These are phyloP conservation scores for Drosophila ironensis DNA, from an alignment of 1,140 invertebrate genomes.

Conservation along the genomic window DNA sequence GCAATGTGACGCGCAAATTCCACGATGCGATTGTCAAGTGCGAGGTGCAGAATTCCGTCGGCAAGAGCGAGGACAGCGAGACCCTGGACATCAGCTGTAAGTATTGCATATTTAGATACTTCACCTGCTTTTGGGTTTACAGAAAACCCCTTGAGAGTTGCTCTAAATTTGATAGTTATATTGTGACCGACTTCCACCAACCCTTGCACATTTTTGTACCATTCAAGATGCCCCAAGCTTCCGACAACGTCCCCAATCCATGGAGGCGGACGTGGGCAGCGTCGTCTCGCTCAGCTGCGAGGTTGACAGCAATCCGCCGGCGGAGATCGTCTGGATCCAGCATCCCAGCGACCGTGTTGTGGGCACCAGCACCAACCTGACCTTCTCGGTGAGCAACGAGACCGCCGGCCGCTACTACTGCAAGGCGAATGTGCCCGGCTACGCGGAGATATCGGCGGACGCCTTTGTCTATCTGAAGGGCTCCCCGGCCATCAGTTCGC, in stretches of 20 bases:
- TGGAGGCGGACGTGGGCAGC: slow-evolving; percentile 87
- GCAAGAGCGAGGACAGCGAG: slow-evolving; percentile 89
- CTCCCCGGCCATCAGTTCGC: slow-evolving; percentile 91
- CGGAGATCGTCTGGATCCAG: slow-evolving; percentile 90
- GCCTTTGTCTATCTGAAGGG: slow-evolving; percentile 93
- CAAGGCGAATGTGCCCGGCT: slow-evolving; percentile 92
- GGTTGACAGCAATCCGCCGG: slow-evolving; percentile 89
- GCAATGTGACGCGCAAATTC: slow-evolving; percentile 87
- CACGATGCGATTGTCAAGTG: slow-evolving; percentile 91
- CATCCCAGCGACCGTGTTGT: slow-evolving; percentile 87
- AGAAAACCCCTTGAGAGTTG: too few species aligned
- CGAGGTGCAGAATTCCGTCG: slow-evolving; percentile 90
- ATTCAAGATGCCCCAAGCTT: slow-evolving; percentile 87
- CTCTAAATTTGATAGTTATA: too few species aligned
- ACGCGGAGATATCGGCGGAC: slow-evolving; percentile 91
- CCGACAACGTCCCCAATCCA: slow-evolving; percentile 85
- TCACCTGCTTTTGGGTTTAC: too few species aligned
- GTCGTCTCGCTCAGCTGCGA: slow-evolving; percentile 88
- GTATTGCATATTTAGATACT: too few species aligned
- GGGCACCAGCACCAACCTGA: slow-evolving; percentile 89
- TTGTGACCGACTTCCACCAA: too few species aligned
- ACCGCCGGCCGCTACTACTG: slow-evolving; percentile 94
- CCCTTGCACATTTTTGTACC: too few species aligned
- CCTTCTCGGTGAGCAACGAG: slow-evolving; percentile 88
- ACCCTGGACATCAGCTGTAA: slow-evolving; percentile 90